phyloP scores from a whole-genome alignment of 2,888 invertebrate genomes.

The Mythimna albipuncta region DNA sequence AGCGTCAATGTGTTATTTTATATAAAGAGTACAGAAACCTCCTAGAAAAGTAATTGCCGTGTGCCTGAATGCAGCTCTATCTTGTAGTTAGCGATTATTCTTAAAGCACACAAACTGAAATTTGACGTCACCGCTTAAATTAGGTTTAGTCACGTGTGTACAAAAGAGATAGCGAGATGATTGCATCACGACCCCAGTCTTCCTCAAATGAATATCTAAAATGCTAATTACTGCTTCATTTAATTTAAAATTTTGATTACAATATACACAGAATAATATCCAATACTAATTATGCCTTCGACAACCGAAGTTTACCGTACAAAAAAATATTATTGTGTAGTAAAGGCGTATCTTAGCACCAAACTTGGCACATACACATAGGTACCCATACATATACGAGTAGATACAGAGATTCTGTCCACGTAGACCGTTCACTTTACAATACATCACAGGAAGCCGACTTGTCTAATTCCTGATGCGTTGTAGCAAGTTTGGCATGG shows the following conservation, averaged over 20 bases:
- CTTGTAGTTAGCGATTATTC: constrained; percentile 2
- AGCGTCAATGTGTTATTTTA: constrained; percentile 1
- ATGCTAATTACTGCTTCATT: too few species aligned
- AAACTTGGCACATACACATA: constrained; percentile 14
- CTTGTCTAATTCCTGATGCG: constrained; percentile 72
- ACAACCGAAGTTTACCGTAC: neutral
- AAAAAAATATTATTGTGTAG: too few species aligned
- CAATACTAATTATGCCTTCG: neutral
- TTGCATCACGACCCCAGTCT: too few species aligned
- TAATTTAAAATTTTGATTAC: too few species aligned
- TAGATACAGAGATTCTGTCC: constrained; percentile 42
- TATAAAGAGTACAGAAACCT: constrained; percentile 4
- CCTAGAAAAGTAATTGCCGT: neutral
- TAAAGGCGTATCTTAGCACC: neutral
- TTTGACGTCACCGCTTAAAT: too few species aligned
- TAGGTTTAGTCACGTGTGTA: too few species aligned
- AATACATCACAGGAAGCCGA: constrained; percentile 72
- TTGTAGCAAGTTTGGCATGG: constrained; percentile 57
- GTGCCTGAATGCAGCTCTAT: neutral
- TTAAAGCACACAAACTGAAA: neutral
- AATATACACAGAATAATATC: too few species aligned
- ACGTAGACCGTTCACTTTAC: constrained; percentile 61
- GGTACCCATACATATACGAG: neutral
- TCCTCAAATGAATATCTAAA: too few species aligned
- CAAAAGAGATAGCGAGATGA: too few species aligned